These are phyloP conservation scores for Mercenaria mercenaria DNA, from an alignment of 1,140 invertebrate genomes.

Conservation along the genomic window DNA sequence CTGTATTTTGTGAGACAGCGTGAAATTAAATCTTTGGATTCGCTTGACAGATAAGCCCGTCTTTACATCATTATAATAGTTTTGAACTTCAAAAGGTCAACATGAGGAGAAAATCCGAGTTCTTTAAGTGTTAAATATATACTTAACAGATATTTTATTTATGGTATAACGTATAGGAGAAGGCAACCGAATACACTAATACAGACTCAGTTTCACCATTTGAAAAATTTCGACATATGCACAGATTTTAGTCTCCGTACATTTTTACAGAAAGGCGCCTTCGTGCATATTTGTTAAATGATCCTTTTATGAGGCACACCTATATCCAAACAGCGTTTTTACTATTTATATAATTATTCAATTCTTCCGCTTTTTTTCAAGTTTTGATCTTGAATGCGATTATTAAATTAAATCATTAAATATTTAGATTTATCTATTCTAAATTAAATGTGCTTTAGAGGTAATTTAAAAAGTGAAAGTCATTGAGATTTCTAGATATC, in stretches of 20 bases:
- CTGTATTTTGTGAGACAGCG: neutral
- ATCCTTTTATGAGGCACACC: neutral
- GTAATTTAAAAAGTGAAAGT: constrained; percentile 21
- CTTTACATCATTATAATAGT: constrained; percentile 10
- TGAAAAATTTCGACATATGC: neutral
- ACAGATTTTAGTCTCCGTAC: neutral
- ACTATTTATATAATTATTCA: neutral
- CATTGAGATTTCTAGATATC: neutral
- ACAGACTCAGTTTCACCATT: neutral
- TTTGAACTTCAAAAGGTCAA: neutral
- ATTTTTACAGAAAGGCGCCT: neutral
- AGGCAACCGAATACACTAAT: no score
- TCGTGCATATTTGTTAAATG: neutral
- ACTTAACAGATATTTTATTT: neutral
- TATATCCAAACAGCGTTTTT: no score
- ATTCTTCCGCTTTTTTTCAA: neutral
- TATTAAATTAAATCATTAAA: neutral
- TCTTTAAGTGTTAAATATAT: neutral
- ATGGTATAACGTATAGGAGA: neutral
- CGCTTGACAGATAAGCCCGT: neutral
- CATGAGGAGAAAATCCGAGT: neutral
- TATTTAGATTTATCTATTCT: neutral
- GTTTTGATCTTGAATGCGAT: neutral
- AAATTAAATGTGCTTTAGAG: neutral
- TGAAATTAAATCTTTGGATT: neutral